phyloP scores from a whole-genome alignment of 2,797 vertebrate genomes.

The Myotis pilosus region DNA sequence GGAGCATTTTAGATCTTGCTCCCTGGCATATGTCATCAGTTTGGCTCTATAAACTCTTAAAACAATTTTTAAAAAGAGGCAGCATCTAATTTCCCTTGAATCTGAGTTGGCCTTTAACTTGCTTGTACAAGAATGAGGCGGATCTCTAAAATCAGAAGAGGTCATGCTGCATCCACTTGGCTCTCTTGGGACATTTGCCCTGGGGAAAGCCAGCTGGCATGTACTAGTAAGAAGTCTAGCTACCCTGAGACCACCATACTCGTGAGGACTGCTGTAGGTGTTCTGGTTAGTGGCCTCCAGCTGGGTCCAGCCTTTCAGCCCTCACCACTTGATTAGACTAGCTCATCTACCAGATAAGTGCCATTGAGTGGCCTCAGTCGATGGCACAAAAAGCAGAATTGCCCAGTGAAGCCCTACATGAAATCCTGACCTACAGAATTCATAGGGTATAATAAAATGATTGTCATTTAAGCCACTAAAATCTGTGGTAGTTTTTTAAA shows the following conservation, averaged over 20 bases:
- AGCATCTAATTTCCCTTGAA: background rate
- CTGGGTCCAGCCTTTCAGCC: background rate
- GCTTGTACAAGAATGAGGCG: background rate
- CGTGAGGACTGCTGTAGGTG: background rate
- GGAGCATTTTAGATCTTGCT: background rate
- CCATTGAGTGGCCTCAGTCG: background rate
- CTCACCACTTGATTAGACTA: background rate
- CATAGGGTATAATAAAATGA: background rate
- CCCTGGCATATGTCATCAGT: background rate
- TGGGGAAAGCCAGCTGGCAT: background rate
- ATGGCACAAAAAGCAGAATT: background rate
- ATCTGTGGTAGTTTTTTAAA: background rate
- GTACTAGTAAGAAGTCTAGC: background rate
- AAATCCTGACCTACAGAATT: slow-evolving; percentile 13
- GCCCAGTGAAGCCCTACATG: background rate
- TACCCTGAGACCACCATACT: background rate
- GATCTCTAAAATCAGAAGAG: background rate
- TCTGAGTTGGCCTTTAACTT: background rate
- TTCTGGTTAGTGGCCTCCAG: background rate
- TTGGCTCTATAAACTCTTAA: background rate
- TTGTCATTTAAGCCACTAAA: background rate
- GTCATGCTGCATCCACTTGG: background rate
- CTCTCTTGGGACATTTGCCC: background rate
- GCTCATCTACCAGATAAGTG: background rate
- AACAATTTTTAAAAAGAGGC: background rate